Evolutionary conservation across 2,797 vertebrate species (phyloP).

Genomic region (Trachurus trachurus): DNA sequence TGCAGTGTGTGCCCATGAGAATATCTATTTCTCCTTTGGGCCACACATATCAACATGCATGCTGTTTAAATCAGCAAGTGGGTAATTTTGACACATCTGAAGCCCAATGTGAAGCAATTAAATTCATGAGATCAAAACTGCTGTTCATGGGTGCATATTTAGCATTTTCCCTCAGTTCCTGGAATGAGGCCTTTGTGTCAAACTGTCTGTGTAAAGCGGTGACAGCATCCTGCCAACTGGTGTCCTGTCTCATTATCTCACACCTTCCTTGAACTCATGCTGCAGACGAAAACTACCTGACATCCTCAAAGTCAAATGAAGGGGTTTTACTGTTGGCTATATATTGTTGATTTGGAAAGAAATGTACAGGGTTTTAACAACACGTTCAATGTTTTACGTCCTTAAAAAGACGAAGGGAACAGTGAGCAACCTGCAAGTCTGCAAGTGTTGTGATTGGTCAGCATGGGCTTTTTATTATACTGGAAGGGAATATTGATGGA

Average conservation of each 20-base stretch:
- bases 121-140: constrained; percentile 27
- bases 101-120: constrained; percentile 17
- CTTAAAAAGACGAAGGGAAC: too few species aligned
- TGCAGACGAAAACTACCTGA: constrained; percentile 34
- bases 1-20: not conserved
- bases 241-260: constrained; percentile 63
- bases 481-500: not conserved
- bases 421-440: too few species aligned
- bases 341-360: not conserved
- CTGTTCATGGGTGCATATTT: constrained; percentile 31
- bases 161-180: constrained; percentile 30
- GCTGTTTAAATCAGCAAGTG: constrained; percentile 23
- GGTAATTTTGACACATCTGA: constrained; percentile 39
- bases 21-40: constrained; percentile 14
- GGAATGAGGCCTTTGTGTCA: constrained; percentile 50
- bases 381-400: too few species aligned
- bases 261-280: constrained; percentile 38
- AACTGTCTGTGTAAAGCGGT: constrained; percentile 30
- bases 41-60: not conserved
- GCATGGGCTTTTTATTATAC: not conserved
- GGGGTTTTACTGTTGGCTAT: not conserved
- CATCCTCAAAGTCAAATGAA: constrained; percentile 41
- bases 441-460: too few species aligned
- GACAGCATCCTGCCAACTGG: constrained; percentile 45
- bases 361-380: too few species aligned